Evolutionary conservation across 2,113 vertebrate species (phyloP), one percentile per base, ranked within the genome.

Genomic region (Sander vitreus): DNA sequence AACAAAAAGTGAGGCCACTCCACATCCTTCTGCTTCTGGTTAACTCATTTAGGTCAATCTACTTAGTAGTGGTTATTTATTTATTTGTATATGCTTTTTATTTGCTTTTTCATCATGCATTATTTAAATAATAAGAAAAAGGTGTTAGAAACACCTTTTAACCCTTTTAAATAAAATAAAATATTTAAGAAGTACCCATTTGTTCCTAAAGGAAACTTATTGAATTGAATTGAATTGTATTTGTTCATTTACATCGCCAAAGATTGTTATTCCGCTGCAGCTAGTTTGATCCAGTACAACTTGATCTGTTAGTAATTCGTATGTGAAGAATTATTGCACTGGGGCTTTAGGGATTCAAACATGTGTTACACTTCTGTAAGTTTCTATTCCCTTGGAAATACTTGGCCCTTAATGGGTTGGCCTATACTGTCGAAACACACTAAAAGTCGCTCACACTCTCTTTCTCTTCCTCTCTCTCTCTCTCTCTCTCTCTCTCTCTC

Each of bases 311-410:
- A 55, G 79, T 75, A 76, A 85, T 88, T 90, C 58, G 70, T 64
- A 84, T 84, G 83, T 86, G 78, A 90, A 77, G 83, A 90, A 84
- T 91, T 92, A 87, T 86, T 81, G 77, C 66, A 54, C 63, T 67
- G 84, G 59, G 60, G 59, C 76, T 84, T 66, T 84, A 81, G 88
- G 90, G 92, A 90, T 73, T 90, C 79, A 83, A 88, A 88, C 88
- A 89, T 86, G 86, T 91, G 86, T 85, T 88, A 69, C 80, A 90
- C 81, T 83, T 89, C 88, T 92, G 78, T 76, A 89, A 87, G 64
- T 92, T 85, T 86, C 81, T 90, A 55, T 68, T 91, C 83, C 77
- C 73, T 76, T 87, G 82, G 50, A 84, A 73, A 76, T 80, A 76
- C 71, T 83, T 58, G 53, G 81, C 74, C 75, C 76, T 88, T 85